These are phyloP conservation scores for Lathronympha strigana DNA, from an alignment of 2,888 invertebrate species.

Conservation along the genomic window DNA sequence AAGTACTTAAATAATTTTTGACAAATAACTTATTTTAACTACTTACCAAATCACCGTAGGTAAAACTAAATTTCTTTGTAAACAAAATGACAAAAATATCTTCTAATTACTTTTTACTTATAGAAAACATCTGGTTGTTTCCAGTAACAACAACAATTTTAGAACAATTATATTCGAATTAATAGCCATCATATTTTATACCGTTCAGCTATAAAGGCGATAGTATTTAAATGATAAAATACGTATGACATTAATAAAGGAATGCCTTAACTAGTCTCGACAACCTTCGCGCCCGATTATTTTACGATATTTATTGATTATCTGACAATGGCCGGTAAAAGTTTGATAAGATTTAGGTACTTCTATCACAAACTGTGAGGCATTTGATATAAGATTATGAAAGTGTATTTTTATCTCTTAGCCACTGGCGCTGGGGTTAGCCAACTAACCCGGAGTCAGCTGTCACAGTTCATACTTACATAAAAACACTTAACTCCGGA, in stretches of 20 bases:
- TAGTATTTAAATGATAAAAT: background rate
- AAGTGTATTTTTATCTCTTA: constrained; percentile 8
- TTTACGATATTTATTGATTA: constrained; percentile 27
- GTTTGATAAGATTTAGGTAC: constrained; percentile 35
- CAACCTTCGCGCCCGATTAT: constrained; percentile 22
- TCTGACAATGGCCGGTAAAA: constrained; percentile 23
- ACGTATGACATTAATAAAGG: constrained; percentile 1
- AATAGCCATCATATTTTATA: background rate
- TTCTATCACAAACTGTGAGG: constrained; percentile 17
- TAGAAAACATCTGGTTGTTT: background rate
- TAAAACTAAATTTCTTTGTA: too few relatives aligned
- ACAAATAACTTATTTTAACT: too few relatives aligned
- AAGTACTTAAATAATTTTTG: too few relatives aligned
- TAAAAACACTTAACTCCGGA: too few relatives aligned
- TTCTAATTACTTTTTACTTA: background rate
- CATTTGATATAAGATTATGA: constrained; percentile 27
- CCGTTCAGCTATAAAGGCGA: background rate
- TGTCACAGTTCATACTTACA: too few relatives aligned
- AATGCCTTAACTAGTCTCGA: background rate
- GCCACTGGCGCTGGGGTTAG: too few relatives aligned
- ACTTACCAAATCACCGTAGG: too few relatives aligned
- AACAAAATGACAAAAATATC: too few relatives aligned
- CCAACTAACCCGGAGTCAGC: too few relatives aligned
- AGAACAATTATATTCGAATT: background rate
- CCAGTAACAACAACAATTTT: background rate